Evolutionary conservation across 2,113 vertebrate genomes (phyloP).

Genomic region (Puffinus mauretanicus): DNA sequence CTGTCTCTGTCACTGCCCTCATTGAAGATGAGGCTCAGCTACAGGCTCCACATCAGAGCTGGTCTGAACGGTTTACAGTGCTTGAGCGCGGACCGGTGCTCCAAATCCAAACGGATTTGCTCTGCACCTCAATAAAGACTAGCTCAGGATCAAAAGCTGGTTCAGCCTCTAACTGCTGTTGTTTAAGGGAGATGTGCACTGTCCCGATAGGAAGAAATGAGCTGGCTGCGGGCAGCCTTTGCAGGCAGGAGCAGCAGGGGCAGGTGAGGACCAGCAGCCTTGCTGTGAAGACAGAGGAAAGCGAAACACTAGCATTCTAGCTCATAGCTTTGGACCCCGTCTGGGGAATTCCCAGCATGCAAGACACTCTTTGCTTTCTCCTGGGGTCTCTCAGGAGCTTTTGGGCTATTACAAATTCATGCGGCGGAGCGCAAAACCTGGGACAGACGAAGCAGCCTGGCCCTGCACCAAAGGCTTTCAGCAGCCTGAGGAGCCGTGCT

Average conservation of each 20-base stretch:
- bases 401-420: neutral
- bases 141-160: neutral
- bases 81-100: fast-evolving
- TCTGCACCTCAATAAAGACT: neutral
- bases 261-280: neutral
- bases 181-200: neutral
- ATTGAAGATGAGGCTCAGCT: neutral
- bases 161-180: neutral
- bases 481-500: neutral
- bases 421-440: neutral
- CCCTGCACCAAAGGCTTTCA: neutral
- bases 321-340: neutral
- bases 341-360: neutral
- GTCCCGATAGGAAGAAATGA: neutral
- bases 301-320: neutral
- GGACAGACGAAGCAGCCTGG: fast-evolving
- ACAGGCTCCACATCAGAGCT: neutral
- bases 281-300: neutral
- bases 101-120: neutral
- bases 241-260: neutral
- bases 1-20: neutral
- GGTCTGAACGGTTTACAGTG: neutral
- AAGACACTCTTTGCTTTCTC: neutral
- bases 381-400: neutral
- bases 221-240: neutral